These are phyloP conservation scores for Oryzaephilus surinamensis DNA, from an alignment of 1,140 invertebrate species.

Conservation along the genomic window DNA sequence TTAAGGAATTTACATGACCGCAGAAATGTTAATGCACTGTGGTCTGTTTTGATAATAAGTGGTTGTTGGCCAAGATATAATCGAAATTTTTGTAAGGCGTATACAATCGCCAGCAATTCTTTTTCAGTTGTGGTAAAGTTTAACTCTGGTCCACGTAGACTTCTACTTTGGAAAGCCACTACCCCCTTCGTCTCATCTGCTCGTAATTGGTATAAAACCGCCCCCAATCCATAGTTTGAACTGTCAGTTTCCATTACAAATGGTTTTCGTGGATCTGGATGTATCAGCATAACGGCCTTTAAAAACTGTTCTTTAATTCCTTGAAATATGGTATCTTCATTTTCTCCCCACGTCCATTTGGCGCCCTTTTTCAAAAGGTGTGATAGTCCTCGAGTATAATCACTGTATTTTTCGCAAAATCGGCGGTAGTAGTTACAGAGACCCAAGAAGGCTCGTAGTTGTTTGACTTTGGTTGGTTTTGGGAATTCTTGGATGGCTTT, in stretches of 20 bases:
- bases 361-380: slow-evolving; percentile 22
- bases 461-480: slow-evolving; percentile 25
- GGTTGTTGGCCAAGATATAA: slow-evolving; percentile 19
- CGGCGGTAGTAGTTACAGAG: slow-evolving; percentile 31
- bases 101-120: slow-evolving; percentile 30
- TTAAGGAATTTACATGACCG: slow-evolving; percentile 32
- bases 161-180: slow-evolving; percentile 18
- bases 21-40: slow-evolving; percentile 37
- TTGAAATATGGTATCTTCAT: slow-evolving; percentile 3
- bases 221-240: no score
- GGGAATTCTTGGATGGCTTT: slow-evolving; percentile 24
- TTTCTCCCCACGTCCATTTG: slow-evolving; percentile 3
- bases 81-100: slow-evolving; percentile 28
- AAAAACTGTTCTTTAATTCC: slow-evolving; percentile 14
- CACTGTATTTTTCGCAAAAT: slow-evolving; percentile 23
- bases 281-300: slow-evolving; percentile 15
- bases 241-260: slow-evolving; percentile 27
- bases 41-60: slow-evolving; percentile 36
- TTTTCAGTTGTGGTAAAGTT: slow-evolving; percentile 29
- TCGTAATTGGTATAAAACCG: slow-evolving; percentile 17
- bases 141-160: slow-evolving; percentile 14
- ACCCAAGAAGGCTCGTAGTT: slow-evolving; percentile 32
- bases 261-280: slow-evolving; percentile 17
- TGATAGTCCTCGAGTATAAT: slow-evolving; percentile 18
- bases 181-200: slow-evolving; percentile 8